Evolutionary conservation across 1,140 invertebrate genomes (phyloP).

Genomic region (Ostrea edulis): DNA sequence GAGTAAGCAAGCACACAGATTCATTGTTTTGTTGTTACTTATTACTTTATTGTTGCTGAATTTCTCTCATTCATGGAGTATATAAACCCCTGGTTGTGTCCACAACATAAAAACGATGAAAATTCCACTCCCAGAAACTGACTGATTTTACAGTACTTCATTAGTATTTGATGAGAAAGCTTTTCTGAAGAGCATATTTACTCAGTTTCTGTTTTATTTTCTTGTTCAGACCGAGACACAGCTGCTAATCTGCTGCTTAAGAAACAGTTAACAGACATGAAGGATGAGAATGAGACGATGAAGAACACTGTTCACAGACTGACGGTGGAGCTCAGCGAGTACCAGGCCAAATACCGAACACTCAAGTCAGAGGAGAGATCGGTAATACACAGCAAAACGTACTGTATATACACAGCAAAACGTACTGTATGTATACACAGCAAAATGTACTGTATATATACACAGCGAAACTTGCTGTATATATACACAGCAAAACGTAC

Average conservation of each 20-base stretch:
- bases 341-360: constrained; percentile 73
- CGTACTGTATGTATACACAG: neutral
- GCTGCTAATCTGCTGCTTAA: constrained; percentile 64
- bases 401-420: too few relatives aligned
- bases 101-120: too few relatives aligned
- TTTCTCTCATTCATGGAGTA: too few relatives aligned
- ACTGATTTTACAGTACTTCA: too few relatives aligned
- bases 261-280: constrained; percentile 72
- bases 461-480: neutral
- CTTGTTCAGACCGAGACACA: constrained; percentile 64
- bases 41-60: too few relatives aligned
- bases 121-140: too few relatives aligned
- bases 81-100: too few relatives aligned
- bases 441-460: too few relatives aligned
- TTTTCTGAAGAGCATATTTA: too few relatives aligned
- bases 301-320: constrained; percentile 71
- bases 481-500: neutral
- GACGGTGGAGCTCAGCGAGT: constrained; percentile 73
- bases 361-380: constrained; percentile 63
- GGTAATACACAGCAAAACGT: neutral
- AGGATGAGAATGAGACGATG: constrained; percentile 73
- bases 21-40: too few relatives aligned
- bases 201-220: neutral
- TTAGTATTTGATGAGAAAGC: too few relatives aligned
- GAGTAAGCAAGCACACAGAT: too few relatives aligned